Base-by-base conservation (phyloP, 2,888 invertebrate genomes). In the Parthenolecanium corni region DNA sequence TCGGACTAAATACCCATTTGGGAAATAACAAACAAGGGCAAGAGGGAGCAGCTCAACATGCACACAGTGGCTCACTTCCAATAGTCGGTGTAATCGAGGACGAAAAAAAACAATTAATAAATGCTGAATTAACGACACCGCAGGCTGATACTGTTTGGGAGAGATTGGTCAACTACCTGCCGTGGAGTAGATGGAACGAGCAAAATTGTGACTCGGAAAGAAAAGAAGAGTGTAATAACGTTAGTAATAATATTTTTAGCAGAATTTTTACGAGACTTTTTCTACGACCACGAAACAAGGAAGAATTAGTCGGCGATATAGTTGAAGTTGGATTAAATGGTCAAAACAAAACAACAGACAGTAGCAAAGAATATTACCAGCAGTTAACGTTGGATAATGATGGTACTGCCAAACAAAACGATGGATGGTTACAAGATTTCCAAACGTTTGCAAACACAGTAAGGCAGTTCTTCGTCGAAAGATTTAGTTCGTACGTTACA, bases 401-500 rank as follows among this genome's bases (percentile, higher is more conserved):
- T n/a, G n/a, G n/a, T n/a, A 38, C 9, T 14, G 38, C 9, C 38
- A 14, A 9, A 9, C 9, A 38, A 14, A 38, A 38, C 9, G 9
- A 38, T 9, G 38, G 14, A 38, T 38, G 38, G 38, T 14, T 18
- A 24, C 21, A 25, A 16, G 56, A 56, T 56, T 42, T 24, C 9
- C 20, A 56, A 21, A 24, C 44, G 3, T 44, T 56, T 5, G 16
- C 42, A 42, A 56, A 11, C 16, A 23, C n/a, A 2, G 56, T 56
- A 9, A 9, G 56, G 24, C 38, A 56, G 5, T 56, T 44, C n/a
- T 38, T 56, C 2, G 18, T 44, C 2, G 56, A 56, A 1, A 44
- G 44, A n/a, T 42, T 56, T 24, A 42, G 42, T n/a, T 23, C 56
- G 56, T 56, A 56, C 23, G 11, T 56, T 2, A 40, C 56, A 21